phyloP scores from a whole-genome alignment of 1,140 invertebrate genomes.

The Samia ricini region DNA sequence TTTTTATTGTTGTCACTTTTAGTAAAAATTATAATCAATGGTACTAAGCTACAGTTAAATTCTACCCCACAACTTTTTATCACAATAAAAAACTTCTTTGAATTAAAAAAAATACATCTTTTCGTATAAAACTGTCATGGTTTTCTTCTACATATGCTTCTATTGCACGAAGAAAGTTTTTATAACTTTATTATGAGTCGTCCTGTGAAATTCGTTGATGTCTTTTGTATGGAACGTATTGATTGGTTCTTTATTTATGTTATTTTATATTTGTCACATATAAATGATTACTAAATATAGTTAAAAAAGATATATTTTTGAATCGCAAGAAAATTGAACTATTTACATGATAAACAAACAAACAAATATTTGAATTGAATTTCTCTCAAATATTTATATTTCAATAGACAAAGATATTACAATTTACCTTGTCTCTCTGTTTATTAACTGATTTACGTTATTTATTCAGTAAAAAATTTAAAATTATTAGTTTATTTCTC shows the following conservation, averaged over 20 bases:
- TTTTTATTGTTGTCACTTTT: neutral
- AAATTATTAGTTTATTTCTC: no score
- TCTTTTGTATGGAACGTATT: slow-evolving; percentile 44
- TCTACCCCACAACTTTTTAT: slow-evolving; percentile 45
- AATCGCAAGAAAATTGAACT: no score
- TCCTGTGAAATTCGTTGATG: slow-evolving; percentile 39
- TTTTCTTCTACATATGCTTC: slow-evolving; percentile 56
- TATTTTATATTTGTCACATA: slow-evolving; percentile 2
- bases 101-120: slow-evolving; percentile 48
- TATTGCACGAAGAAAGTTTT: slow-evolving; percentile 39
- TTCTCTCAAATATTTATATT: no score
- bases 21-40: neutral
- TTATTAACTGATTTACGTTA: no score
- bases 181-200: slow-evolving; percentile 2
- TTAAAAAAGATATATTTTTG: no score
- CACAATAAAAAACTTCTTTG: slow-evolving; percentile 47
- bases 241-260: neutral
- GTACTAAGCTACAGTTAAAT: slow-evolving; percentile 2
- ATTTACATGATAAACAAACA: no score
- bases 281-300: no score
- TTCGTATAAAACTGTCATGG: slow-evolving; percentile 47
- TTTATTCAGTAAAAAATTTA: no score
- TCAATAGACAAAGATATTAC: no score
- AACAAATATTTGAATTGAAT: no score
- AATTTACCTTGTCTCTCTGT: no score